Base-by-base conservation (phyloP, 2,113 vertebrate genomes). In the Oncorhynchus gorbuscha region DNA sequence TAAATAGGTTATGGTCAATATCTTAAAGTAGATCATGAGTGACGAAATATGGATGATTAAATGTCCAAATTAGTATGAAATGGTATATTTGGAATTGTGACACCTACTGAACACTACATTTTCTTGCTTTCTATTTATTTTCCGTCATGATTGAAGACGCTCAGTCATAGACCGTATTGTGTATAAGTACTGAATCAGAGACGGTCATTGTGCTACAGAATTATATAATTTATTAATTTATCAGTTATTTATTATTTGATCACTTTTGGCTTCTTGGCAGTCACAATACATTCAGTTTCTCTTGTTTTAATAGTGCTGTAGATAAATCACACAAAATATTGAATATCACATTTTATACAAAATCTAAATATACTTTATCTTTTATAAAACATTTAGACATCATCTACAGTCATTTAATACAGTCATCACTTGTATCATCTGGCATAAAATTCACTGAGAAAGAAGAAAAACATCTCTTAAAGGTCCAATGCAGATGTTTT, bases 381-480 rank as follows among this genome's bases (percentile, higher is more conserved):
- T 91, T 91, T 92, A 93, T 91, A 94, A 93, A 94, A 93, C 92
- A 93, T 90, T 91, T 90, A 93, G 82, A 93, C 84, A 83, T 85
- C 72, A 84, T 87, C 81, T 90, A 85, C 49, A 78, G 30, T 59
- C 78, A 39, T 78, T 77, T 74, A 91, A 91, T 87, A 39, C 39
- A 90, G 71, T 79, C 55, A 59, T 86, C 72, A 78, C 30, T 83
- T 72, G 28, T 76, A 84, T 81, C 59, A 32, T 72, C 82, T 76
- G 79, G 79, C 85, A 91, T 86, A 83, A 89, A 91, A 84, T 84
- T 86, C 88, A 92, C 89, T 85, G 84, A 88, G 78, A 87, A 89
- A 89, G 80, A 18, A 82, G 79, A 86, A 89, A 89, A 90, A 91
- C 88, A 90, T 89, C 76, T 90, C 39, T 12, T 45, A 45, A 45